phyloP scores from a whole-genome alignment of 1,140 invertebrate genomes.

The Drosophila sp. region DNA sequence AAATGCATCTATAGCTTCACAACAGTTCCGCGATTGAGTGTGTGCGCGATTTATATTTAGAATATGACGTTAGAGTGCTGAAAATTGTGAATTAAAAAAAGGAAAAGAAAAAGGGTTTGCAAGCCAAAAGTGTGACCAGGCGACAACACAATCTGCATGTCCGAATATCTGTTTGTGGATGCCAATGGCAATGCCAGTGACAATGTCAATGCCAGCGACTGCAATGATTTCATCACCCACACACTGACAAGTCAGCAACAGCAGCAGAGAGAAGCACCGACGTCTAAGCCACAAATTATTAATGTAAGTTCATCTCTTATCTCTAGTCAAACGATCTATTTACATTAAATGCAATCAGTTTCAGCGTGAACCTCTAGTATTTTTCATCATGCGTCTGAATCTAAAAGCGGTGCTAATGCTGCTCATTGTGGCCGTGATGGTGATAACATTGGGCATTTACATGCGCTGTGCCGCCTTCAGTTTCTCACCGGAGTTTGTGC shows the following conservation, averaged over 20 bases:
- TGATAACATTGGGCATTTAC: constrained; percentile 86
- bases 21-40: not conserved
- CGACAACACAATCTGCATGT: constrained; percentile 32
- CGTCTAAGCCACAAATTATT: constrained; percentile 31
- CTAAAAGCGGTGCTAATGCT: constrained; percentile 86
- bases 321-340: not conserved
- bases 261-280: constrained; percentile 31
- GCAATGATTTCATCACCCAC: constrained; percentile 36
- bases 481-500: constrained; percentile 74
- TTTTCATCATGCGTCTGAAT: constrained; percentile 87
- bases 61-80: constrained; percentile 44
- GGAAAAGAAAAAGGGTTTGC: constrained; percentile 11
- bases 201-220: constrained; percentile 19
- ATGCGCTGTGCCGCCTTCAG: constrained; percentile 85
- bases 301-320: constrained; percentile 34
- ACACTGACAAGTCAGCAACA: constrained; percentile 18
- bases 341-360: not conserved
- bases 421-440: constrained; percentile 84
- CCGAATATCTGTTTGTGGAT: constrained; percentile 35
- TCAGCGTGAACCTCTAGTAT: constrained; percentile 77
- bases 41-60: constrained; percentile 37
- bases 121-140: constrained; percentile 39
- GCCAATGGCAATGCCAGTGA: constrained; percentile 24
- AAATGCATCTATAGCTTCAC: not conserved
- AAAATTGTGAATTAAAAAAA: constrained; percentile 4